Evolutionary conservation across 2,888 invertebrate genomes (phyloP).

Genomic region (Ethmia dodecea): DNA sequence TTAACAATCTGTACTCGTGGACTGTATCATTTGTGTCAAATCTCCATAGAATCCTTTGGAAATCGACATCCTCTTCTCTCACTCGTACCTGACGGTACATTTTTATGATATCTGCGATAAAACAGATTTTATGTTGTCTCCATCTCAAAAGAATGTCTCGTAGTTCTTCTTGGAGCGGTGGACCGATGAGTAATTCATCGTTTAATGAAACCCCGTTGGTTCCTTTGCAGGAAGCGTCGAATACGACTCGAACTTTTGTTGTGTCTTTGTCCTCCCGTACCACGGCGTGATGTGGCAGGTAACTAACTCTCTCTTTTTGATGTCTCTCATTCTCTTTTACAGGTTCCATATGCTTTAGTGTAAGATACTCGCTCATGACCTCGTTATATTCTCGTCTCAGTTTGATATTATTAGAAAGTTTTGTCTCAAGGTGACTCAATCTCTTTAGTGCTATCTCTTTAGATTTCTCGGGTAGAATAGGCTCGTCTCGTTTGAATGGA

Average conservation of each 20-base stretch:
- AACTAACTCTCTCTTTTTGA: conserved; percentile 9
- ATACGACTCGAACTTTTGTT: conserved; percentile 22
- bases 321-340: conserved; percentile 16
- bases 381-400: conserved; percentile 18
- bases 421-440: conserved; percentile 17
- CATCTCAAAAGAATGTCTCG: conserved; percentile 16
- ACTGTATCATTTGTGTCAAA: conserved; percentile 7
- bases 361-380: conserved; percentile 18
- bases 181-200: conserved; percentile 6
- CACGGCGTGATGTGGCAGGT: conserved; percentile 23
- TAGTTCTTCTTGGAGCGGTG: conserved; percentile 15
- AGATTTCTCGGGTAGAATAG: not conserved
- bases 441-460: conserved; percentile 14
- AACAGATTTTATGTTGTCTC: conserved; percentile 17
- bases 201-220: conserved; percentile 17
- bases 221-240: conserved; percentile 19
- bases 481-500: conserved; percentile 15
- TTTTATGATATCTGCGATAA: conserved; percentile 20
- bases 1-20: conserved; percentile 6
- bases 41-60: conserved; percentile 15
- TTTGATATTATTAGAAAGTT: conserved; percentile 14
- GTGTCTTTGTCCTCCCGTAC: conserved; percentile 12
- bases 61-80: conserved; percentile 12
- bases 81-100: conserved; percentile 17
- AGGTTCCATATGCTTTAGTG: conserved; percentile 17